Base-by-base conservation (phyloP, 30 jellyfish, hydroid and myxozoan species). In the Hydra vulgaris region DNA sequence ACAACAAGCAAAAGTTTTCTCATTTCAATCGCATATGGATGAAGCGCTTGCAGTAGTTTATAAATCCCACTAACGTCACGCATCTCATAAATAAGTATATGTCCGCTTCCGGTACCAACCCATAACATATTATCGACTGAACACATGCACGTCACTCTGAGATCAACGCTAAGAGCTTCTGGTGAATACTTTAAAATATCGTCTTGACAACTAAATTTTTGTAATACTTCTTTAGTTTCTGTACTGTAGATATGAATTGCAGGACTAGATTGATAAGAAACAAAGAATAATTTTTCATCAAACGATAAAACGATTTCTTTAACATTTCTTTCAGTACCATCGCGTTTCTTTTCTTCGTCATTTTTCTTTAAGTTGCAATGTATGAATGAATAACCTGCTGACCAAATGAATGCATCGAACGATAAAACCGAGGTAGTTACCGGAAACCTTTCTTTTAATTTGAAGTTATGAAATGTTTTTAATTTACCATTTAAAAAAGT, bases 51-150 rank as follows among this genome's bases (percentile, higher is more conserved):
- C 12, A 40, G 12, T 40, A 40, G 61, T 40, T 3, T 40, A 40
- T 3, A 40, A 40, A 12, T 12, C 8, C 12, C 12, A 3, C 12
- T 12, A 3, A 3, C 8, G 5, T 40, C 12, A 40, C 61, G 12
- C 5, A 85, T 74, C 66, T 71, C 83, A 68, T 74, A 85, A 25
- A 91, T 80, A 15, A 91, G 66, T 7, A 91, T 71, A 61, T 91
- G 98, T 1, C 98, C 98, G 54, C 98, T 91, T 26, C 98, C 98
- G 18, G 93, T 91, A 18, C 98, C 98, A 79, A 86, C 82, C 98
- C 98, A 91, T 22, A 91, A 27, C 17, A 94, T 85, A 81, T 91
- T 96, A 17, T 67, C 53, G 23, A 68, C 84, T 26, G 83, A 85
- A 66, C 90, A 80, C 81, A 91, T 74, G 23, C 92, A 70, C 25